Conservation (phyloP, 2,888 invertebrate genomes). For the Acanthosepion pharaonis region DNA sequence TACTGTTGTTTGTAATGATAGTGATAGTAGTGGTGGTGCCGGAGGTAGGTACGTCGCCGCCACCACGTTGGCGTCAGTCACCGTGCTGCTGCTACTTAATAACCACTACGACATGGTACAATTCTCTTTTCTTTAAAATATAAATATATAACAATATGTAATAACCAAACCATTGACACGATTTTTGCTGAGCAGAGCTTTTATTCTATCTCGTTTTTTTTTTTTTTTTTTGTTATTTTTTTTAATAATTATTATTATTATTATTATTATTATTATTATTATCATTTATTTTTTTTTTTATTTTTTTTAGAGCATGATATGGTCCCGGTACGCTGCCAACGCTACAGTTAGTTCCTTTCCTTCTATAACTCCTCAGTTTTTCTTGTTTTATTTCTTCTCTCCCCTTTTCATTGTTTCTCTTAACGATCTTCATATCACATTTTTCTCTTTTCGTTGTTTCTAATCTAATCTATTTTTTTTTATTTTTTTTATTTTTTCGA, state of each 20-base stretch:
- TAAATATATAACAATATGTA: neutral
- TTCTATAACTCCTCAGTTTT: neutral
- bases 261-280: too few relatives aligned
- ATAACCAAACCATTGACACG: neutral
- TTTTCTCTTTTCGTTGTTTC: neutral
- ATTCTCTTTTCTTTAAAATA: neutral
- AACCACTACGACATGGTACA: constrained; percentile 10
- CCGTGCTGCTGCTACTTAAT: neutral
- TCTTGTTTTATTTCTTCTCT: neutral
- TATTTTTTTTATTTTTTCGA: neutral
- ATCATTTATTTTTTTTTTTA: neutral
- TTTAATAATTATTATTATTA: neutral
- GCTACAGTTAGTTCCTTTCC: constrained; percentile 23
- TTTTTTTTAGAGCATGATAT: constrained; percentile 15
- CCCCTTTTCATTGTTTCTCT: neutral
- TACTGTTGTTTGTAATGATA: neutral
- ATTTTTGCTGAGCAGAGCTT: neutral
- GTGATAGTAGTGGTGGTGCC: neutral
- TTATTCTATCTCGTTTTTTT: neutral
- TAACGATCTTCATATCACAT: neutral
- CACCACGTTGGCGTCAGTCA: neutral
- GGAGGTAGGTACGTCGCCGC: neutral
- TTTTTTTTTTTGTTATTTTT: neutral
- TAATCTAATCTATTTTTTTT: neutral
- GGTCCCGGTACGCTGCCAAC: constrained; percentile 33